Conservation (phyloP, 2,797 vertebrate genomes). For the Molossus molossus region DNA sequence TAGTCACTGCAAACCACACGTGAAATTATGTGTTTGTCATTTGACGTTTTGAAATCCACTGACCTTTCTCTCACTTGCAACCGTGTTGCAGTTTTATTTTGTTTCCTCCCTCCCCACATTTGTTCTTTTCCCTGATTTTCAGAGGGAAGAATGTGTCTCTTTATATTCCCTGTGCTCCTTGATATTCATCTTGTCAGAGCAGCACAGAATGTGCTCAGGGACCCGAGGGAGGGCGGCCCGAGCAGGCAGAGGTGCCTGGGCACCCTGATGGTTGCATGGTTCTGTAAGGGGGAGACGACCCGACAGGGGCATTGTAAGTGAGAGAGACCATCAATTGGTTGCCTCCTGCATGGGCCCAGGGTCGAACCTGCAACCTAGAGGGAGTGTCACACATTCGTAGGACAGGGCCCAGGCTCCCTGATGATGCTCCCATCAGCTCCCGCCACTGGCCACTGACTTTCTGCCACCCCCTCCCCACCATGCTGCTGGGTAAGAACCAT, state of each 20-base stretch:
- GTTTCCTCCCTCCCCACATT: constrained; percentile 20
- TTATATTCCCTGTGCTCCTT: neutral
- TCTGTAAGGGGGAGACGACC: neutral
- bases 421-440: neutral
- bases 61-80: constrained; percentile 78
- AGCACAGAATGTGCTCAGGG: neutral
- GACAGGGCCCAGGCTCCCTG: neutral
- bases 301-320: neutral
- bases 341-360: no score
- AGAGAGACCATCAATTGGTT: neutral
- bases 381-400: rapidly evolving
- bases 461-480: rapidly evolving
- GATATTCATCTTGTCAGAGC: neutral
- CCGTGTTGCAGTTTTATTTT: constrained; percentile 72
- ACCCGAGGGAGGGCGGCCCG: rapidly evolving
- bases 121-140: constrained; percentile 31
- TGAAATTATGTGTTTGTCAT: constrained; percentile 73
- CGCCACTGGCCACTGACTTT: neutral
- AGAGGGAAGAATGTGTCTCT: neutral
- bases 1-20: constrained; percentile 41
- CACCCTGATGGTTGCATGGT: rapidly evolving
- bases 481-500: neutral
- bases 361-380: neutral
- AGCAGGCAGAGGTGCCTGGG: rapidly evolving
- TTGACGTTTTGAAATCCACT: constrained; percentile 79